A percentile compares a stretch with the other conserved stretches of the same genome.
These are phyloP conservation scores for Spheniscus humboldti DNA, from an alignment of 2,797 vertebrate species.

Conservation along the genomic window DNA sequence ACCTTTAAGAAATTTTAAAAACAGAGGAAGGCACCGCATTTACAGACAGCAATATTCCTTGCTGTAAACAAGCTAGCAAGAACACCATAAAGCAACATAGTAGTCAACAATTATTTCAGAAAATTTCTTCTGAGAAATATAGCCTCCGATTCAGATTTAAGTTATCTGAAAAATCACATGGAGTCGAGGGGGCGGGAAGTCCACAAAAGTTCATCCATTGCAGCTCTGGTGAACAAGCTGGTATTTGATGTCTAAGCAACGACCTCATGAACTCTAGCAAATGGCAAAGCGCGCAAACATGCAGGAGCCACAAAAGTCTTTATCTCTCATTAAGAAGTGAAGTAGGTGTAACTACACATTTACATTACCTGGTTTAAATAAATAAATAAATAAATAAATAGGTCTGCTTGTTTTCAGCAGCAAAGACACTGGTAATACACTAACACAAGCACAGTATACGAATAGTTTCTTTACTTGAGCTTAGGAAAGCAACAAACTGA, in stretches of 20 bases:
- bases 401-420: neutral
- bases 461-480: neutral
- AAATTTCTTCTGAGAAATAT: neutral
- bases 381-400: neutral
- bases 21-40: neutral
- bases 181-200: fast-evolving
- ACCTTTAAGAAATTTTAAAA: neutral
- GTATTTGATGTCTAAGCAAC: neutral
- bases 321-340: neutral
- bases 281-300: neutral
- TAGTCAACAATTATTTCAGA: neutral
- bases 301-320: neutral
- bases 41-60: neutral
- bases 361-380: neutral
- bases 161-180: neutral
- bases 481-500: neutral
- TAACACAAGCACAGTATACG: neutral
- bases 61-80: neutral
- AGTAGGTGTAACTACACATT: neutral
- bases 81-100: neutral
- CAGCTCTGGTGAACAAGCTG: neutral
- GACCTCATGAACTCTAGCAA: neutral
- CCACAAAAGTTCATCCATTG: neutral
- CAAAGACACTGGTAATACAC: neutral
- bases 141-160: neutral